phyloP scores from a whole-genome alignment of 2,113 vertebrate species.

The Clarias gariepinus region DNA sequence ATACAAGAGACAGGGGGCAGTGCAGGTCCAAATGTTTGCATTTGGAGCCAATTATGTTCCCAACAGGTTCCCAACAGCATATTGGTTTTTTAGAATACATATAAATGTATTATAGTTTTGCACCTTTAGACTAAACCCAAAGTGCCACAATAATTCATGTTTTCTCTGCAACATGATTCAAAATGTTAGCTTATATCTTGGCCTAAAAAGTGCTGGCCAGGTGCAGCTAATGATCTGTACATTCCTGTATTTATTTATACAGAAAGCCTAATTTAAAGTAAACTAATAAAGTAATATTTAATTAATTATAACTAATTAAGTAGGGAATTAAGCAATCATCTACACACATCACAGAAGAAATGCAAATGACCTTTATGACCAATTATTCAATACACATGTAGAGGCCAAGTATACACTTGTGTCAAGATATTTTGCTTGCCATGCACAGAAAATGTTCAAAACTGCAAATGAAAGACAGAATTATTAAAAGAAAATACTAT shows the following conservation, averaged over 20 bases:
- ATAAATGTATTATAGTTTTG: slow-evolving; percentile 42
- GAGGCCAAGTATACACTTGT: slow-evolving; percentile 69
- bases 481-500: not conserved
- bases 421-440: not conserved
- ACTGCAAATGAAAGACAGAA: slow-evolving; percentile 60
- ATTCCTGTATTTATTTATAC: not conserved
- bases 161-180: slow-evolving; percentile 16
- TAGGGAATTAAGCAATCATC: not conserved
- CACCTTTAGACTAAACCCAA: slow-evolving; percentile 30
- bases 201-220: not conserved
- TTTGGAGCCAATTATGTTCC: slow-evolving; percentile 60
- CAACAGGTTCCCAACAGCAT: slow-evolving; percentile 47
- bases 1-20: slow-evolving; percentile 37
- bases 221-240: not conserved
- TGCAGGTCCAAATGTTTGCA: slow-evolving; percentile 58
- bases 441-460: slow-evolving; percentile 50
- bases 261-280: not conserved
- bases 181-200: slow-evolving; percentile 3
- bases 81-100: slow-evolving; percentile 42
- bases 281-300: too few species aligned
- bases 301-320: too few species aligned
- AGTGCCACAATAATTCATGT: not conserved
- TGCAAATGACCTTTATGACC: not conserved
- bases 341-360: not conserved
- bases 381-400: slow-evolving; percentile 60